Evolutionary conservation across 1,140 invertebrate genomes (phyloP).

Genomic region (Neodiprion pinetum): DNA sequence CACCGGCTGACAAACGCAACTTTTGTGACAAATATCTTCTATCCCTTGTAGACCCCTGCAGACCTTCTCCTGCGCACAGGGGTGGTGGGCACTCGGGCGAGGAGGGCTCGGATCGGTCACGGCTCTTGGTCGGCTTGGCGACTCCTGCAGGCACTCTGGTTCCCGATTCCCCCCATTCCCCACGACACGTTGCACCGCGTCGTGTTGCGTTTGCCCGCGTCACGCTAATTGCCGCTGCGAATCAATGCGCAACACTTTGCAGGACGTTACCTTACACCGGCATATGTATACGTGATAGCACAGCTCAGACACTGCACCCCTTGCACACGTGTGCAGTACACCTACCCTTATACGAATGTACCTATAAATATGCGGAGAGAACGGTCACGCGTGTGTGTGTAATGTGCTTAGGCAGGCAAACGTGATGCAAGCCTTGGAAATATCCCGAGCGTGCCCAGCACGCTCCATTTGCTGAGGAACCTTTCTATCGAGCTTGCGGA

Average conservation of each 20-base stretch:
- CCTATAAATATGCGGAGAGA: background rate
- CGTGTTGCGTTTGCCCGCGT: background rate
- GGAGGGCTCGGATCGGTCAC: slow-evolving; percentile 60
- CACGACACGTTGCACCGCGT: background rate
- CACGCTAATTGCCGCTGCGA: slow-evolving; percentile 2
- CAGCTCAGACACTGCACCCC: too few relatives aligned
- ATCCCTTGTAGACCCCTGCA: slow-evolving; percentile 32
- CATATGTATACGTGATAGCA: background rate
- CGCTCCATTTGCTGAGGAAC: background rate
- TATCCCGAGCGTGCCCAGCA: background rate
- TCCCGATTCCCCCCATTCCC: slow-evolving; percentile 1
- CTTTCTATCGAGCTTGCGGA: background rate
- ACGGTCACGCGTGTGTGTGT: background rate
- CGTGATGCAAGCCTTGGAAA: background rate
- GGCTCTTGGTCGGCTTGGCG: slow-evolving; percentile 54
- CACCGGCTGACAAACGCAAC: slow-evolving; percentile 31
- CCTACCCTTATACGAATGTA: background rate
- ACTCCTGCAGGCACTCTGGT: slow-evolving; percentile 34
- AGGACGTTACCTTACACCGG: background rate
- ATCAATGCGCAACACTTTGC: slow-evolving; percentile 7
- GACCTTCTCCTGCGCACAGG: slow-evolving; percentile 29
- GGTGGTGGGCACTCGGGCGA: slow-evolving; percentile 26
- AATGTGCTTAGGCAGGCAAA: too few relatives aligned
- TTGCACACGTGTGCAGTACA: too few relatives aligned
- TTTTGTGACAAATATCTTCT: slow-evolving; percentile 26